These are phyloP conservation scores for Paratilapia polleni DNA, from an alignment of 2,113 vertebrate genomes.

Conservation along the genomic window DNA sequence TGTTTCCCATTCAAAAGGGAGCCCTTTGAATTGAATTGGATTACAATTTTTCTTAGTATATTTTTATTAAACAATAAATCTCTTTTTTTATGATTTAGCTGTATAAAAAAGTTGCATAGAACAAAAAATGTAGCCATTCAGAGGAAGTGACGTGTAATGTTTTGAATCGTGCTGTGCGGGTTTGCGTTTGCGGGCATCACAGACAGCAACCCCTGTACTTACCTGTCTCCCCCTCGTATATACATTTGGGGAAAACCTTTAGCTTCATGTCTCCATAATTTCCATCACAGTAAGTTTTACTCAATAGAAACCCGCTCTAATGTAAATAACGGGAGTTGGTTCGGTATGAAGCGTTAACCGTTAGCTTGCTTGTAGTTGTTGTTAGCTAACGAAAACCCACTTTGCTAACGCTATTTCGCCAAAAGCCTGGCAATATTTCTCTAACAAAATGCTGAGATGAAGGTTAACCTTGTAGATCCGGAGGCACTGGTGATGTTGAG, in stretches of 20 bases:
- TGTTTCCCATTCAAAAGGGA: background rate
- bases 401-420: slow-evolving; percentile 8
- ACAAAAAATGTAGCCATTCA: background rate
- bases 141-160: slow-evolving; percentile 77
- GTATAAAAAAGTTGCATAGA: too few relatives aligned
- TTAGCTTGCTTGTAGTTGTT: slow-evolving; percentile 6
- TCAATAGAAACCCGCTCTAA: background rate
- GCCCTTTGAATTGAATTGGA: background rate
- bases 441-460: background rate
- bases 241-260: slow-evolving; percentile 1
- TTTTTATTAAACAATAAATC: background rate
- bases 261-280: slow-evolving; percentile 58
- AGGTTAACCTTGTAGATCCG: background rate
- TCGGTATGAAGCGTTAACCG: background rate
- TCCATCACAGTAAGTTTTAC: slow-evolving; percentile 40
- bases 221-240: slow-evolving; percentile 8
- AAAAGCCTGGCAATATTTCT: background rate
- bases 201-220: background rate
- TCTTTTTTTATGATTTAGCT: background rate
- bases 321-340: background rate
- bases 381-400: slow-evolving; percentile 1
- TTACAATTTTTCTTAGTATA: background rate
- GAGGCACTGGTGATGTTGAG: background rate
- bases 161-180: slow-evolving; percentile 74
- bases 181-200: slow-evolving; percentile 55